Evolutionary conservation across 1,140 invertebrate species (phyloP).

Genomic region (Calliphora vicina): DNA sequence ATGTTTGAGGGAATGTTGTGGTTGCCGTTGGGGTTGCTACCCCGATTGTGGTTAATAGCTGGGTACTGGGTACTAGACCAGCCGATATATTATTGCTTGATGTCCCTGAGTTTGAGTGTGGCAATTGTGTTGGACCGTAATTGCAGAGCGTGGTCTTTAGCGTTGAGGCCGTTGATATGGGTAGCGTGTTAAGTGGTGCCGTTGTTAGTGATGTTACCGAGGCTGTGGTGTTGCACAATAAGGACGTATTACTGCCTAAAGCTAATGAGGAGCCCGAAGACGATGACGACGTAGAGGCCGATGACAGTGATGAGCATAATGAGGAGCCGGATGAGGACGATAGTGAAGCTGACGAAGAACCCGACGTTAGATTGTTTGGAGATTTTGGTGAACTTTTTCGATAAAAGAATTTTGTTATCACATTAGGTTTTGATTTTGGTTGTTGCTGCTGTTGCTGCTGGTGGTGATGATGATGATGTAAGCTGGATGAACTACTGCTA

Average conservation of each 20-base stretch:
- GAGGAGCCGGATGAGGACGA: slow-evolving; percentile 42
- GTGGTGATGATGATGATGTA: background rate
- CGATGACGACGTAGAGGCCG: slow-evolving; percentile 31
- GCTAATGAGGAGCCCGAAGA: slow-evolving; percentile 52
- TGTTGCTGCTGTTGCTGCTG: slow-evolving; percentile 36
- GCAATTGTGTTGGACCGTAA: slow-evolving; percentile 43
- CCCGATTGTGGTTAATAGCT: slow-evolving; percentile 47
- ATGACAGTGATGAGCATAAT: slow-evolving; percentile 11
- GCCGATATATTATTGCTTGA: slow-evolving; percentile 42
- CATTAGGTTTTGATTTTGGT: slow-evolving; percentile 60
- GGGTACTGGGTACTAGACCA: slow-evolving; percentile 46
- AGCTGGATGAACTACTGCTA: background rate
- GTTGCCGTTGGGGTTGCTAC: slow-evolving; percentile 32
- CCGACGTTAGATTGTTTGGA: slow-evolving; percentile 41
- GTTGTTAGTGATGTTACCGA: slow-evolving; percentile 56
- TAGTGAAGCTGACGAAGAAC: slow-evolving; percentile 35
- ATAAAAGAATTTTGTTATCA: slow-evolving; percentile 61
- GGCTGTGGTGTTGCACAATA: slow-evolving; percentile 51
- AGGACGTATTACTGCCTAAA: slow-evolving; percentile 47
- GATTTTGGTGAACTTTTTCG: slow-evolving; percentile 62
- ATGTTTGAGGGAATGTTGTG: background rate
- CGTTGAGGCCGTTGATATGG: slow-evolving; percentile 55
- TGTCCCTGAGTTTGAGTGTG: slow-evolving; percentile 22
- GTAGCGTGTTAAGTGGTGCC: slow-evolving; percentile 49
- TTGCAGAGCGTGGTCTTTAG: slow-evolving; percentile 58